Percentiles rank a stretch among this genome's conserved stretches.
Conservation (phyloP, 2,797 vertebrate genomes). For the Trachops cirrhosus region DNA sequence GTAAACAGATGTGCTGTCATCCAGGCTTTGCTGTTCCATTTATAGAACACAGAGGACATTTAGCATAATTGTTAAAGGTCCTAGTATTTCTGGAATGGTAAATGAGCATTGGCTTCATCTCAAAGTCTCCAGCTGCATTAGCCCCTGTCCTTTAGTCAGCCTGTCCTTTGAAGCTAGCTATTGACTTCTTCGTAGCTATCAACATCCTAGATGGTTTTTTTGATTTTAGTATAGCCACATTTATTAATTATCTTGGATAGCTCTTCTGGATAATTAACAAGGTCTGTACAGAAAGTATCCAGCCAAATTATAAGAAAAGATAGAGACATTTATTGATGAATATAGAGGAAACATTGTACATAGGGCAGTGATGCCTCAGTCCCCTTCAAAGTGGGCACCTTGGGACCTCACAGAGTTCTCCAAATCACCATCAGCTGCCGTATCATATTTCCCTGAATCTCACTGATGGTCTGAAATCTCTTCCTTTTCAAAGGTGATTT, state of each 20-base stretch:
- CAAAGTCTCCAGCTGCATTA: not conserved
- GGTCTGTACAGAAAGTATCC: not conserved
- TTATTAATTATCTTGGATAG: not conserved
- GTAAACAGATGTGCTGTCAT: not conserved
- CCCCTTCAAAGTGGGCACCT: not conserved
- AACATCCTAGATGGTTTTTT: not conserved
- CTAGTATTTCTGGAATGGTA: not conserved
- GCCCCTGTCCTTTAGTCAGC: not conserved
- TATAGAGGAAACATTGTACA: not conserved
- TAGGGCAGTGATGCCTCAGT: not conserved
- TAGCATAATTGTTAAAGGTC: not conserved
- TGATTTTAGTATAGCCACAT: not conserved
- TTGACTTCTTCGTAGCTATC: not conserved
- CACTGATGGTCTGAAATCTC: not conserved
- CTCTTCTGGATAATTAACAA: not conserved
- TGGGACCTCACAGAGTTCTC: not conserved
- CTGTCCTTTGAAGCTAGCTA: not conserved
- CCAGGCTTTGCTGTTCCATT: not conserved
- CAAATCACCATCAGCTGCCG: not conserved
- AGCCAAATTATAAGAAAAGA: not conserved
- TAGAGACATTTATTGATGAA: not conserved
- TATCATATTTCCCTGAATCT: not conserved
- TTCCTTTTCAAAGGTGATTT: not conserved
- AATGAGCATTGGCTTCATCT: not conserved
- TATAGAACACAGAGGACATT: not conserved